These are phyloP conservation scores for Heliopora coerulea DNA, from an alignment of 92 coral and sea anemone genomes.

Conservation along the genomic window DNA sequence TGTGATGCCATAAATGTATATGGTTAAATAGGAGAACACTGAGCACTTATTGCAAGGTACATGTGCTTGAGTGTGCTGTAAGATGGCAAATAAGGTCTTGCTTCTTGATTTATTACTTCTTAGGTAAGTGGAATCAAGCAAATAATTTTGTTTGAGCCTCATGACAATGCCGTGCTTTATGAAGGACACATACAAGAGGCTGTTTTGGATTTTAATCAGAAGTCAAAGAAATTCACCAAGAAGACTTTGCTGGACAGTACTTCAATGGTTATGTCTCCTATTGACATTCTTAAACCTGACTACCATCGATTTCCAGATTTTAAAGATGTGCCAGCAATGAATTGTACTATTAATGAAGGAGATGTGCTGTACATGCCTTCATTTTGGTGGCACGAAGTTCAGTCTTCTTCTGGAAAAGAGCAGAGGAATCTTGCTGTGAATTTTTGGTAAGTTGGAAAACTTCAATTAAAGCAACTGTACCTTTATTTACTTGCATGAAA, in stretches of 20 bases:
- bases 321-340: conserved; percentile 64
- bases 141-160: conserved; percentile 67
- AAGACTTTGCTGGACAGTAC: conserved; percentile 76
- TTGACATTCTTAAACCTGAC: conserved; percentile 76
- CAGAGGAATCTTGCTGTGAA: conserved; percentile 62
- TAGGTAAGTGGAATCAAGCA: conserved; percentile 80
- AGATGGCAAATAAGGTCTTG: too few relatives aligned
- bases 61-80: too few relatives aligned
- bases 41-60: too few relatives aligned
- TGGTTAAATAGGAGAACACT: too few relatives aligned
- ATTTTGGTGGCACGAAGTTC: conserved; percentile 95
- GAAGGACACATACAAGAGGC: conserved; percentile 89
- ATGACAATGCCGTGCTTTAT: conserved; percentile 66
- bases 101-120: not conserved
- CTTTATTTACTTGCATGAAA: not conserved
- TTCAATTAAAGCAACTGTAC: not conserved
- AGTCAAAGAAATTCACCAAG: conserved; percentile 53
- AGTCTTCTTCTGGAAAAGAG: conserved; percentile 62
- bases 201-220: conserved; percentile 56
- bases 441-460: conserved; percentile 69
- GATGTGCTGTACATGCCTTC: conserved; percentile 88
- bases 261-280: conserved; percentile 90
- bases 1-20: too few relatives aligned
- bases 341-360: conserved; percentile 78
- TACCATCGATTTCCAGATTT: conserved; percentile 71